A percentile compares a stretch with the other conserved stretches of the same genome.
Conservation (phyloP, 2,113 vertebrate genomes). For the Orcinus orca region DNA sequence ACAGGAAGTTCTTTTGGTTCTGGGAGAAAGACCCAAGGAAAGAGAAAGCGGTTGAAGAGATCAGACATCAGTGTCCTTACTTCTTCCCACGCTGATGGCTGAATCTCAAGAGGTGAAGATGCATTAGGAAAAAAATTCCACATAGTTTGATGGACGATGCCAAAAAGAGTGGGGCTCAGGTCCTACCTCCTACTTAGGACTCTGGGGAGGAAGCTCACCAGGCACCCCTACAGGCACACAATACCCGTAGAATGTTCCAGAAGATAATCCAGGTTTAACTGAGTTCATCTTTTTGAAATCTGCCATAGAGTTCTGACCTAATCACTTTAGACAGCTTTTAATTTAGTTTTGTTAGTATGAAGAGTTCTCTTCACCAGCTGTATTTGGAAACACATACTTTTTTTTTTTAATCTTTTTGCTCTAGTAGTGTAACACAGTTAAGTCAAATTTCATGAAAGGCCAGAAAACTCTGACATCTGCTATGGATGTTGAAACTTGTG, state of each 20-base stretch:
- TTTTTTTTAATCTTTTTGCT: not conserved
- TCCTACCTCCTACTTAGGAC: not conserved
- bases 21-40: slow-evolving; percentile 1
- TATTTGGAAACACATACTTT: not conserved
- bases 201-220: not conserved
- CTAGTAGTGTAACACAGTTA: not conserved
- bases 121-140: not conserved
- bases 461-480: not conserved
- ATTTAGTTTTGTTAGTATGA: slow-evolving; percentile 27
- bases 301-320: not conserved
- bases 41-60: not conserved
- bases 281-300: slow-evolving; percentile 11
- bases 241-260: not conserved
- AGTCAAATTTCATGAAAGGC: slow-evolving; percentile 9
- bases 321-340: slow-evolving; percentile 27
- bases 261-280: slow-evolving; percentile 26
- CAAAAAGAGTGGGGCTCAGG: not conserved
- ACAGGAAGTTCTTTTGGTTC: not conserved
- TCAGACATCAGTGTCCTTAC: not conserved
- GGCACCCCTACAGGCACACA: not conserved
- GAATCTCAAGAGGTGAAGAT: not conserved
- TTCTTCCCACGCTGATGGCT: not conserved
- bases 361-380: not conserved
- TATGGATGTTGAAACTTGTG: not conserved
- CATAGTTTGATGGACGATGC: not conserved